Conservation (phyloP, 92 coral and sea anemone genomes). For the Bergia sp. region DNA sequence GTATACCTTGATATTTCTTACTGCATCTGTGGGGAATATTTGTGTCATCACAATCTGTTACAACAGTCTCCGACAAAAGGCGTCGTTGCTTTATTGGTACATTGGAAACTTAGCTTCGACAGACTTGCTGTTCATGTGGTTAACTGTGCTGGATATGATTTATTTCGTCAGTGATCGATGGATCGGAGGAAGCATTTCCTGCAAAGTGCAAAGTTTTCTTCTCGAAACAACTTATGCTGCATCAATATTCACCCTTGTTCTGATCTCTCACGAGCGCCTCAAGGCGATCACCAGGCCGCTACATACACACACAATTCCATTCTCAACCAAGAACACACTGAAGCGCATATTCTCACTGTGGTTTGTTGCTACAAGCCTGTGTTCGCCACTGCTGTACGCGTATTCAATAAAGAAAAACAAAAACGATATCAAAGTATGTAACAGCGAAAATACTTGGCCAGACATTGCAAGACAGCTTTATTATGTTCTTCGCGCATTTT, state of each 20-base stretch:
- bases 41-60: not conserved
- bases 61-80: not conserved
- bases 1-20: not conserved
- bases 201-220: constrained; percentile 13
- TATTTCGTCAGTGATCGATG: constrained; percentile 9
- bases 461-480: constrained; percentile 18
- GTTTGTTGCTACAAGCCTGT: not conserved
- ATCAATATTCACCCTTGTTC: not conserved
- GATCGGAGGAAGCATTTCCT: constrained; percentile 8
- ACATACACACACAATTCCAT: not conserved
- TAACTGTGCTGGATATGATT: not conserved
- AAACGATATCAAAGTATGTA: not conserved
- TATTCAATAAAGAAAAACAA: constrained; percentile 6
- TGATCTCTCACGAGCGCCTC: constrained; percentile 3
- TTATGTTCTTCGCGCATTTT: not conserved
- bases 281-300: not conserved
- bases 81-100: not conserved
- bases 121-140: constrained; percentile 5
- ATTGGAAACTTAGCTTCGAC: constrained; percentile 13
- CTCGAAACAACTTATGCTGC: constrained; percentile 10
- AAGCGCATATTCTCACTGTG: not conserved
- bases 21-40: constrained; percentile 3
- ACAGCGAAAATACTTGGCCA: constrained; percentile 1
- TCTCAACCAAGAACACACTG: not conserved
- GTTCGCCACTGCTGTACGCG: constrained; percentile 11